Base-by-base conservation (phyloP, 2,113 vertebrate species). In the Dicrurus megarhynchus region DNA sequence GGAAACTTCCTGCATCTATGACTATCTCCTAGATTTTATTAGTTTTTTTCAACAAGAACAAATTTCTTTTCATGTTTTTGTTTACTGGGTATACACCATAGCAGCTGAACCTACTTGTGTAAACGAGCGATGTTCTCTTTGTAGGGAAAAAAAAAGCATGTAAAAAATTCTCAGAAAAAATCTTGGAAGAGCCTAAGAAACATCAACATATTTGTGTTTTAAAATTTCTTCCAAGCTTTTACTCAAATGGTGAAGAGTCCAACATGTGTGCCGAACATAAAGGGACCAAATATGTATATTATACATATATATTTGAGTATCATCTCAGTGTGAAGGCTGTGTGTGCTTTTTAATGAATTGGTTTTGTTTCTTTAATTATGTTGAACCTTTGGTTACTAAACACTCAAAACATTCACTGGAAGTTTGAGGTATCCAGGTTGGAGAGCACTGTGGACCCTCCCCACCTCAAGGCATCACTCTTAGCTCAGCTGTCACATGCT, bases 1-100 rank as follows among this genome's bases (percentile, higher is more conserved):
- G 50, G 65, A 84, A 74, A 26, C 61, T 88, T 86, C 14, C 60
- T 71, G 75, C 30, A 73, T 91, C 70, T 86, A 14, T 84, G 65
- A 75, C 71, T 79, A 57, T 88, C 50, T 86, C 46, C 57, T 87
- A 53, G 37, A 70, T 92, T 94, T 87, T 96, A 35, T 93, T 96
- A 57, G 2, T 10, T 77, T 84, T 68, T 84, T 92, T 76, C 26
- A 89, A 33, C 13, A 74, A 75, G 16, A 91, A 95, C 77, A 59
- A 41, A 67, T 84, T 64, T 88, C 30, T 87, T 84, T 70, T 7
- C 28, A 17, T 50, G 26, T 56, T 94, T 94, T 81, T 94, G 7
- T 93, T 94, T 96, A 64, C 32, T 75, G 28, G 28, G 7, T 69
- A 23, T 70, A 55, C 60, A 56, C 26, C 16, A 2, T 70, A 61